Evolutionary conservation across 1,140 invertebrate genomes (phyloP).

Genomic region (Paramacrobiotus metropolitanus): DNA sequence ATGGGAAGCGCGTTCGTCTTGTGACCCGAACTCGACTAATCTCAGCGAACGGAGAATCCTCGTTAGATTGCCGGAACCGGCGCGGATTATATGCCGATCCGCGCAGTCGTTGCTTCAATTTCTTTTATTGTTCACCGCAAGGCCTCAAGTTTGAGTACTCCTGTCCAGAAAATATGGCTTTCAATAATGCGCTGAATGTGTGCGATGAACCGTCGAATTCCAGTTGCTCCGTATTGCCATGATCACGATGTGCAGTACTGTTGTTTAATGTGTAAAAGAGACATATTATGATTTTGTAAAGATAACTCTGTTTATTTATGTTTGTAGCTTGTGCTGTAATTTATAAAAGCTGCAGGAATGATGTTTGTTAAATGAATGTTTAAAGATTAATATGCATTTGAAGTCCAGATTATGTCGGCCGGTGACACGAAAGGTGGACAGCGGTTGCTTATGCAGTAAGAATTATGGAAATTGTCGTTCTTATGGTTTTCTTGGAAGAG

Average conservation of each 20-base stretch:
- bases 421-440: no score
- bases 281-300: no score
- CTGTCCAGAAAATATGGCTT: background rate
- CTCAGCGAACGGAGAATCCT: background rate
- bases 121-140: conserved; percentile 3
- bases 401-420: no score
- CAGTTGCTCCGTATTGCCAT: background rate
- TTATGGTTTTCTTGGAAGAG: no score
- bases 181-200: background rate
- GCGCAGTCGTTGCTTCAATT: background rate
- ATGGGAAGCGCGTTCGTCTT: background rate
- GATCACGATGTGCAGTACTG: background rate
- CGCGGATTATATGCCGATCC: background rate
- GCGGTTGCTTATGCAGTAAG: no score
- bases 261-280: no score
- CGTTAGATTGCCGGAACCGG: background rate
- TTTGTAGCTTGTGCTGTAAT: no score
- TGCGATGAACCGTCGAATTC: conserved; percentile 1
- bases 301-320: no score
- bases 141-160: conserved; percentile 2
- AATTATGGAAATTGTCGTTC: no score
- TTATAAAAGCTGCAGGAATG: no score
- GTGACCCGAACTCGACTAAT: background rate
- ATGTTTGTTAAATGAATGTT: no score
- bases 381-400: no score